phyloP scores from a whole-genome alignment of 2,888 invertebrate species.

The Caenorhabditis sp. region DNA sequence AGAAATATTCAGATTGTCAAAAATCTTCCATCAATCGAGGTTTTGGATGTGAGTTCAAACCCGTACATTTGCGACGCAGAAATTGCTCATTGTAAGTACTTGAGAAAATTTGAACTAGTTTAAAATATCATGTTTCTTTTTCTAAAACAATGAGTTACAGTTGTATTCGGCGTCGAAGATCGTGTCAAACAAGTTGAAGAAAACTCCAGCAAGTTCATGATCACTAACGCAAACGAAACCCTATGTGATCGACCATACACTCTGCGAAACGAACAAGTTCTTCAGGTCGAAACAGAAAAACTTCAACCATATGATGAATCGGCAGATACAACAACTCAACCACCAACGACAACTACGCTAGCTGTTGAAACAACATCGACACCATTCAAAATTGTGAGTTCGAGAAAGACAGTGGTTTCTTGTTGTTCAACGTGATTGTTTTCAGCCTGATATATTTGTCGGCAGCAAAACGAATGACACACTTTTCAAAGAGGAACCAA shows the following conservation, averaged over 20 bases:
- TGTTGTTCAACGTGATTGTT: background rate
- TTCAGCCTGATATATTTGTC: constrained; percentile 54
- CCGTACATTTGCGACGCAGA: constrained; percentile 68
- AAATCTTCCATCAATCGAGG: constrained; percentile 67
- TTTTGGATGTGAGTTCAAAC: constrained; percentile 72
- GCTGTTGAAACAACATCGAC: constrained; percentile 50
- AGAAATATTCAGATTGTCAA: constrained; percentile 29
- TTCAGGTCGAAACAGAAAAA: constrained; percentile 39
- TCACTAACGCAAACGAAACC: constrained; percentile 59
- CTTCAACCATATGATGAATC: constrained; percentile 55
- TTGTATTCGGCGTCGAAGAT: constrained; percentile 54
- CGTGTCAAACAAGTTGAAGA: constrained; percentile 53
- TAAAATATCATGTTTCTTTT: too few relatives aligned
- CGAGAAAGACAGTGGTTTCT: too few relatives aligned
- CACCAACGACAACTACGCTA: constrained; percentile 47
- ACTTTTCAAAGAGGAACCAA: constrained; percentile 54
- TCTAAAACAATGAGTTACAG: constrained; percentile 47
- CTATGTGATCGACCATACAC: constrained; percentile 70
- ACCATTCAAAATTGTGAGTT: constrained; percentile 43
- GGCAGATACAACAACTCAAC: constrained; percentile 58
- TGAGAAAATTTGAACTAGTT: background rate
- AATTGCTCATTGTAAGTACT: constrained; percentile 44
- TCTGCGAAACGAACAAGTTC: constrained; percentile 26
- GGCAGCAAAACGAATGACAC: constrained; percentile 53
- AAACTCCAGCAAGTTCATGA: constrained; percentile 49